These are phyloP conservation scores for Speoplatyrhinus poulsoni DNA, from an alignment of 2,113 vertebrate genomes.

Conservation along the genomic window DNA sequence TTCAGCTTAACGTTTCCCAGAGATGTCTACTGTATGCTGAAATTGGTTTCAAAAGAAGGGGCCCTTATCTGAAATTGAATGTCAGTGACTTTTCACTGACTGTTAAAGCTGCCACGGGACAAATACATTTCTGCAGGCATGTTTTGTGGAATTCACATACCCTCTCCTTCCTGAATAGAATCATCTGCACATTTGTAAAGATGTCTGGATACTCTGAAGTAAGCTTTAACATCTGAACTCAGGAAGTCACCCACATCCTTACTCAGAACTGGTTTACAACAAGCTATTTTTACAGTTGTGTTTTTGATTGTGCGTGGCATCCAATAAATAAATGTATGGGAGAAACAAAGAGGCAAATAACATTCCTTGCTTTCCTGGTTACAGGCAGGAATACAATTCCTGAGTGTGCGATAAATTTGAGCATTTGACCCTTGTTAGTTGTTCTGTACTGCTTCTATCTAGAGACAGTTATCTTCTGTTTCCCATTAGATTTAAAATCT, in stretches of 20 bases:
- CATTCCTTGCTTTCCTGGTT: too few species aligned
- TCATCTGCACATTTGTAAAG: constrained; percentile 9
- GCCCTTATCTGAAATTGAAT: constrained; percentile 61
- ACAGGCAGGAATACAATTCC: neutral
- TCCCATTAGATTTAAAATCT: constrained; percentile 14
- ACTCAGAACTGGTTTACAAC: neutral
- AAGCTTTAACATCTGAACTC: neutral
- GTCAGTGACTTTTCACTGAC: constrained; percentile 42
- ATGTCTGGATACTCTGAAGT: neutral
- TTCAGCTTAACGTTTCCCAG: constrained; percentile 23
- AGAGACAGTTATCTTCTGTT: neutral
- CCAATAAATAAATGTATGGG: neutral
- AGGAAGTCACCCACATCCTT: neutral
- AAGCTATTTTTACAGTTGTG: neutral
- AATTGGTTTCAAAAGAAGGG: constrained; percentile 48
- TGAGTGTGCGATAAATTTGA: neutral
- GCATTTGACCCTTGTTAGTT: neutral
- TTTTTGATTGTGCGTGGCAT: neutral
- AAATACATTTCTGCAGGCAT: constrained; percentile 20
- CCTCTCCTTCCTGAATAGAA: constrained; percentile 8
- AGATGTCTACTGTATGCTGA: constrained; percentile 26
- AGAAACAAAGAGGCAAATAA: too few species aligned
- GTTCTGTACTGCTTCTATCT: neutral
- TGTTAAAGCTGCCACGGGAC: constrained; percentile 20
- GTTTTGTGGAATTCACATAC: constrained; percentile 15